Percentiles rank a stretch among this genome's conserved stretches.
phyloP scores from a whole-genome alignment of 1,140 invertebrate species.

The Augochlora pura region DNA sequence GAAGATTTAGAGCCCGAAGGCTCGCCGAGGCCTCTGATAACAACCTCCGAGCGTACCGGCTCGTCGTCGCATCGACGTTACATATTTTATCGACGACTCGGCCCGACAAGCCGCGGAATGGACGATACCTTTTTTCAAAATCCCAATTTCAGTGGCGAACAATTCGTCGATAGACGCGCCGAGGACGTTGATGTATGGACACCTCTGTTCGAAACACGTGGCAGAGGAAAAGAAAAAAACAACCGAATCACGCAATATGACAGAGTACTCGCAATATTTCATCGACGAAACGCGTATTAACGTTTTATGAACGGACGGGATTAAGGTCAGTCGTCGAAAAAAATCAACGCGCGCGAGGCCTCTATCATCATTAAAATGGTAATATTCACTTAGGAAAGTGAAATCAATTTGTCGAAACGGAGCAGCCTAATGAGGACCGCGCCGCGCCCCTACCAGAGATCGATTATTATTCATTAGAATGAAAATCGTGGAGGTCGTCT shows the following conservation, averaged over 20 bases:
- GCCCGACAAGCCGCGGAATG: not conserved
- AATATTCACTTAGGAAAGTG: slow-evolving; percentile 41
- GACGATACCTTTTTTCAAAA: not conserved
- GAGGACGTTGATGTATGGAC: slow-evolving; percentile 31
- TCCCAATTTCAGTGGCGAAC: slow-evolving; percentile 15
- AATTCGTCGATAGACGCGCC: not conserved
- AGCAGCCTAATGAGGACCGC: slow-evolving; percentile 13
- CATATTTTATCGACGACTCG: not conserved
- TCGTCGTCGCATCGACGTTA: not conserved
- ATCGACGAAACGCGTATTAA: slow-evolving; percentile 42
- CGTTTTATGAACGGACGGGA: not conserved
- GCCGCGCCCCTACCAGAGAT: not conserved
- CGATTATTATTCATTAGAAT: slow-evolving; percentile 36
- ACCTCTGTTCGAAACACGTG: slow-evolving; percentile 16
- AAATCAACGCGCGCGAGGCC: not conserved
- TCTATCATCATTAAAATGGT: slow-evolving; percentile 46
- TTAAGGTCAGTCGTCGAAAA: not conserved
- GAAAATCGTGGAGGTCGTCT: slow-evolving; percentile 6
- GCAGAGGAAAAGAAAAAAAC: not conserved
- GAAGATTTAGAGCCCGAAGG: not conserved
- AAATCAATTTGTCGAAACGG: slow-evolving; percentile 40
- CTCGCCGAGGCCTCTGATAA: not conserved
- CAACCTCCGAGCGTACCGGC: not conserved
- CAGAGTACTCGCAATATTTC: slow-evolving; percentile 23
- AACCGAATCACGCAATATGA: slow-evolving; percentile 6